Evolutionary conservation across 2,888 invertebrate genomes (phyloP).

Genomic region (Troides oblongomaculatus): DNA sequence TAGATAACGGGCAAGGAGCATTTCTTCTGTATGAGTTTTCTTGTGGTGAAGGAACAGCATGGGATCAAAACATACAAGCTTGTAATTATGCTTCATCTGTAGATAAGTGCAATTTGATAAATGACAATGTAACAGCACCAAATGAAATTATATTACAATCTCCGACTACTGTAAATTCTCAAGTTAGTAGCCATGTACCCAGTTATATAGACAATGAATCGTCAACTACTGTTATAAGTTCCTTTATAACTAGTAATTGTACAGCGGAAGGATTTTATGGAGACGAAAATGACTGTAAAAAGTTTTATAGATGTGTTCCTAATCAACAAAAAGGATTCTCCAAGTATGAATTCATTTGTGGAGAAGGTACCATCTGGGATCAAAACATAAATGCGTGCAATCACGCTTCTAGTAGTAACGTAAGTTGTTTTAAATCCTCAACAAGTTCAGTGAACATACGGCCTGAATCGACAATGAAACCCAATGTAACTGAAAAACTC

Average conservation of each 20-base stretch:
- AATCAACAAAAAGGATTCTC: slow-evolving; percentile 80
- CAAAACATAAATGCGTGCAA: slow-evolving; percentile 83
- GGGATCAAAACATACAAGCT: slow-evolving; percentile 83
- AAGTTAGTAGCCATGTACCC: neutral
- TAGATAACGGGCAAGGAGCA: slow-evolving; percentile 79
- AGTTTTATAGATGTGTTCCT: slow-evolving; percentile 88
- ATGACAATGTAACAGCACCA: slow-evolving; percentile 20
- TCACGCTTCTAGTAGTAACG: slow-evolving; percentile 50
- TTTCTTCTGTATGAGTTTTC: slow-evolving; percentile 84
- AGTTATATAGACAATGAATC: slow-evolving; percentile 14
- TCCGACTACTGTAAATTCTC: neutral
- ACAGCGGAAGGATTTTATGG: slow-evolving; percentile 50
- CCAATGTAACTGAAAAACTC: slow-evolving; percentile 41
- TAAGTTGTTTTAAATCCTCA: slow-evolving; percentile 37
- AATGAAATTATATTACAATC: slow-evolving; percentile 13
- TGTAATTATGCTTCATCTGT: slow-evolving; percentile 80
- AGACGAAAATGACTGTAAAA: slow-evolving; percentile 84
- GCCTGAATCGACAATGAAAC: neutral
- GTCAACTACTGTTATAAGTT: slow-evolving; percentile 19
- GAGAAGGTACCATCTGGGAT: slow-evolving; percentile 89
- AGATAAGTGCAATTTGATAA: slow-evolving; percentile 9
- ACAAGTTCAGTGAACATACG: slow-evolving; percentile 1
- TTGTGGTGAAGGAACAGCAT: slow-evolving; percentile 87
- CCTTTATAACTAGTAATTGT: slow-evolving; percentile 28
- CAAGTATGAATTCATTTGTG: slow-evolving; percentile 86